phyloP scores from a whole-genome alignment of 2,113 vertebrate genomes.

The Apodemus speciosus region DNA sequence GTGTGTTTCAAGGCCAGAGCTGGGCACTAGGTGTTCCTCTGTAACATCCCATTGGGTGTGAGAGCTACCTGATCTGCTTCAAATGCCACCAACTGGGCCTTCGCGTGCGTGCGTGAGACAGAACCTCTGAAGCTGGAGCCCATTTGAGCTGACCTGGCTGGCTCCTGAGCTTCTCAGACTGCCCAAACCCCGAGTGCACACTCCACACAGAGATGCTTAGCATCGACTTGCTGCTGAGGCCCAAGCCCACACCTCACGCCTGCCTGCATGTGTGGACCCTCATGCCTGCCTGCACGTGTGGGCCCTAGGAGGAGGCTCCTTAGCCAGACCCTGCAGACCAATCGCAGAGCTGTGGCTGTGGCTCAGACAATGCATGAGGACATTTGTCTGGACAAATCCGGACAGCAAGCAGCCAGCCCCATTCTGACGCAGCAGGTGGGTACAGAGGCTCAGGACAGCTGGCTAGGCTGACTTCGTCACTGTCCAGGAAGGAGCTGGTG shows the following conservation, averaged over 20 bases:
- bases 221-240: neutral
- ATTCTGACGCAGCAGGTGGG: neutral
- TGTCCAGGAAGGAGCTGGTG: neutral
- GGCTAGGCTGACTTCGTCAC: too few species aligned
- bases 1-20: neutral
- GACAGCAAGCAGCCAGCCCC: neutral
- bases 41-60: neutral
- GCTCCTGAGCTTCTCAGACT: neutral
- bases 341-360: too few species aligned
- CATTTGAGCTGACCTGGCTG: neutral
- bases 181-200: neutral
- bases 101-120: too few species aligned
- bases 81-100: neutral
- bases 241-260: too few species aligned
- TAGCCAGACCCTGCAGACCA: neutral
- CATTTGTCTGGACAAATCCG: too few species aligned
- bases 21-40: neutral
- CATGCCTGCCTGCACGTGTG: too few species aligned
- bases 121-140: neutral
- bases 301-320: neutral
- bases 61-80: neutral
- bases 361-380: neutral
- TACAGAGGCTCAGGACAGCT: neutral
- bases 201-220: accelerated
- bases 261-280: neutral